phyloP scores from a whole-genome alignment of 2,888 invertebrate genomes.

The Drosophila rubida region DNA sequence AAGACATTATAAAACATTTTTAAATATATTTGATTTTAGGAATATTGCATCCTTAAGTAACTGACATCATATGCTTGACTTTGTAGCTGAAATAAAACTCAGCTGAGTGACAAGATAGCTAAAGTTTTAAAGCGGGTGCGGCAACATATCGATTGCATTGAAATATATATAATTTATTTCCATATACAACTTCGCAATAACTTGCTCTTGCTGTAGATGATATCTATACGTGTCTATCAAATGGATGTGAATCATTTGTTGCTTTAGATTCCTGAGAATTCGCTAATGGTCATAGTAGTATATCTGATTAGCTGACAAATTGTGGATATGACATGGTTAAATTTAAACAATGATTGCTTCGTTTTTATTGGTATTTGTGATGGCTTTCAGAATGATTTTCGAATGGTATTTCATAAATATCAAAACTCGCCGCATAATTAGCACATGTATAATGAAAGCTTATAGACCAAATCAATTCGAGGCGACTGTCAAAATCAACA shows the following conservation, averaged over 20 bases:
- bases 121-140: not conserved
- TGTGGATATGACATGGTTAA: not conserved
- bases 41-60: no score
- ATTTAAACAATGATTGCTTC: conserved; percentile 26
- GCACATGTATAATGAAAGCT: conserved; percentile 70
- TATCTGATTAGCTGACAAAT: conserved; percentile 3
- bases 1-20: no score
- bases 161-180: not conserved
- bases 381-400: conserved; percentile 20
- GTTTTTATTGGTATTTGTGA: conserved; percentile 10
- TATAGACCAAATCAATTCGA: conserved; percentile 57
- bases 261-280: not conserved
- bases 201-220: not conserved
- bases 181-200: not conserved
- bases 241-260: not conserved
- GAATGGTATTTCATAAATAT: conserved; percentile 13
- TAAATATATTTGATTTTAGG: no score
- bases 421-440: conserved; percentile 63
- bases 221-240: not conserved
- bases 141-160: not conserved
- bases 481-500: conserved; percentile 62
- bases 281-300: conserved; percentile 1
- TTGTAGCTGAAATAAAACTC: no score
- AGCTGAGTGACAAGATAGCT: no score
- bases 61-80: no score